phyloP scores from a whole-genome alignment of 2,797 vertebrate species.

The Bradypodion pumilum region DNA sequence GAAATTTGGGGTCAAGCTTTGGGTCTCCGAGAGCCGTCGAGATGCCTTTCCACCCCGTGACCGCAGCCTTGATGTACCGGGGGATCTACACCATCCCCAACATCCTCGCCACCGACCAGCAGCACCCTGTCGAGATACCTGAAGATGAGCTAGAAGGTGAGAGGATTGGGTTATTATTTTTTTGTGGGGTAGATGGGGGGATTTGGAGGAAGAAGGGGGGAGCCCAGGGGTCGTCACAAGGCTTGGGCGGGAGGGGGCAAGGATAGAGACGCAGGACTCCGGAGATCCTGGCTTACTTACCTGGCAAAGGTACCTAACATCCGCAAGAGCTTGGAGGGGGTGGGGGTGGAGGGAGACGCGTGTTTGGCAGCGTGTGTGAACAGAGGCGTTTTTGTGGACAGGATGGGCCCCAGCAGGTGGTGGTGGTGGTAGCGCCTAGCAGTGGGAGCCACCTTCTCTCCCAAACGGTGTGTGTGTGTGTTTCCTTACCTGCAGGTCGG shows the following conservation, averaged over 20 bases:
- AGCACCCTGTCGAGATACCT: slow-evolving; percentile 84
- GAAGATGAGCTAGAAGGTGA: slow-evolving; percentile 90
- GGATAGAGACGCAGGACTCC: too few relatives aligned
- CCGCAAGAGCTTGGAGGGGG: too few relatives aligned
- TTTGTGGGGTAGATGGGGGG: not conserved
- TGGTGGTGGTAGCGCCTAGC: too few relatives aligned
- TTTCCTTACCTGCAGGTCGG: too few relatives aligned
- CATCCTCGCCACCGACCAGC: slow-evolving; percentile 80
- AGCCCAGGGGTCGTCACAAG: not conserved
- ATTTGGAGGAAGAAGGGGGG: too few relatives aligned
- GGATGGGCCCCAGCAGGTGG: not conserved
- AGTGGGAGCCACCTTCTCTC: too few relatives aligned
- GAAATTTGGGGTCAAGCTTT: slow-evolving; percentile 27
- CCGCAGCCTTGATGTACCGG: slow-evolving; percentile 88
- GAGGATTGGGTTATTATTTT: slow-evolving; percentile 32
- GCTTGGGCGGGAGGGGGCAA: not conserved
- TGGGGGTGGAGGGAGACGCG: too few relatives aligned
- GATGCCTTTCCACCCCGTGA: slow-evolving; percentile 89
- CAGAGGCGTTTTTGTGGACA: too few relatives aligned
- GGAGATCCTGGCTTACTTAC: too few relatives aligned
- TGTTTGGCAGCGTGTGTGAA: too few relatives aligned
- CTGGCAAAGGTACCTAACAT: too few relatives aligned
- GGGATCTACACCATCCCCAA: slow-evolving; percentile 89
- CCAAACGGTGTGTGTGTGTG: too few relatives aligned
- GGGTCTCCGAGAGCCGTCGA: slow-evolving; percentile 70